These are phyloP conservation scores for Cryptoblepharus egeriae DNA, from an alignment of 2,797 vertebrate genomes.

Conservation along the genomic window DNA sequence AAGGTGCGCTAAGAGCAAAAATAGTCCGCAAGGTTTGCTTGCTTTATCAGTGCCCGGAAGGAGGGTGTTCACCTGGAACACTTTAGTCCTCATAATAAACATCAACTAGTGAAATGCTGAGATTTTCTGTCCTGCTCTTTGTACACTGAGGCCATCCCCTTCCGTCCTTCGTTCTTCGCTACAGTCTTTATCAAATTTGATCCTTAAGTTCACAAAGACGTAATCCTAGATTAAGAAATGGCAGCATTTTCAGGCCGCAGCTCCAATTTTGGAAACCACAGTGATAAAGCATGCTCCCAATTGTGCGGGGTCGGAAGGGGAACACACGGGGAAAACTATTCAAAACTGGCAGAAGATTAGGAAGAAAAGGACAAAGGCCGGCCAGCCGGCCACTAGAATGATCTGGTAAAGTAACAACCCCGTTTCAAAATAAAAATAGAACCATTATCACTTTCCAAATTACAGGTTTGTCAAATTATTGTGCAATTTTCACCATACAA, in stretches of 20 bases:
- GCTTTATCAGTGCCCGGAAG: too few species aligned
- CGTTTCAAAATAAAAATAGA: slow-evolving; percentile 37
- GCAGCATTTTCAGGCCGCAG: background rate
- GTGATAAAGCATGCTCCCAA: background rate
- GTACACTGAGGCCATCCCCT: too few species aligned
- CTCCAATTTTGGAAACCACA: background rate
- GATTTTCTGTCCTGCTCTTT: too few species aligned
- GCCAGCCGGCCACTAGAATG: slow-evolving; percentile 37
- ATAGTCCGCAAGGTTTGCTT: background rate
- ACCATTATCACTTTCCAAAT: slow-evolving; percentile 6
- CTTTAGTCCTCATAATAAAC: too few species aligned
- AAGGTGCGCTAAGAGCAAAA: background rate
- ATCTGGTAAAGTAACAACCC: slow-evolving; percentile 40
- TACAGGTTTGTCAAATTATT: background rate
- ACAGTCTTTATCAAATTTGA: background rate
- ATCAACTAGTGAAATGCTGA: too few species aligned
- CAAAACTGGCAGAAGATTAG: background rate
- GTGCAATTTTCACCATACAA: background rate
- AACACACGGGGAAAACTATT: background rate
- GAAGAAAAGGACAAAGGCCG: slow-evolving; percentile 48
- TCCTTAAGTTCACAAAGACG: too few species aligned
- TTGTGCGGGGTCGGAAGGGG: too few species aligned
- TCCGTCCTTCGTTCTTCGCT: background rate
- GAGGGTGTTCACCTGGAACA: too few species aligned
- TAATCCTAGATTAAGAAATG: background rate